A percentile compares a stretch with the other conserved stretches of the same genome.
Conservation (phyloP, 2,797 vertebrate species). For the Rhincodon typus region DNA sequence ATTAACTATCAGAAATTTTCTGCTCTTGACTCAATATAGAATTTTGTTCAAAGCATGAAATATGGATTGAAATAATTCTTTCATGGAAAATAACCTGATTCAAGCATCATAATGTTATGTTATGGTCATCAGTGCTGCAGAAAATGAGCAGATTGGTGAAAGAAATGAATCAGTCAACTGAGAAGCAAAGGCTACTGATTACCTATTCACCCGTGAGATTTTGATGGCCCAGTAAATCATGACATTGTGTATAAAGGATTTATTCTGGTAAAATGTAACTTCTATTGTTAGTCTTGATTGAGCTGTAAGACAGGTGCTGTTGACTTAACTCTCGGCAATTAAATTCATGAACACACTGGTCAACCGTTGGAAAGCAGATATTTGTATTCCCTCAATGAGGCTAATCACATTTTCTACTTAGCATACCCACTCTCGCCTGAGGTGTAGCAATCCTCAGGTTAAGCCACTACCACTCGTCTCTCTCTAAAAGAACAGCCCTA, state of each 20-base stretch:
- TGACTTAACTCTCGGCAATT: neutral
- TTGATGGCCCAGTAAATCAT: neutral
- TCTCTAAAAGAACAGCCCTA: too few relatives aligned
- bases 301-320: neutral
- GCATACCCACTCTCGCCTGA: neutral
- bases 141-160: neutral
- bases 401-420: neutral
- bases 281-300: neutral
- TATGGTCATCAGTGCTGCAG: neutral
- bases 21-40: neutral
- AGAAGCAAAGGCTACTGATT: neutral
- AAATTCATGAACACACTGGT: neutral
- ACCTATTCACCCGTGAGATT: conserved; percentile 5
- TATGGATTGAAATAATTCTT: neutral
- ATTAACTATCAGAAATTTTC: neutral
- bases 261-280: neutral
- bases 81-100: neutral
- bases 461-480: too few relatives aligned
- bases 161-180: neutral
- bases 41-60: neutral
- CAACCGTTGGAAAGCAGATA: neutral
- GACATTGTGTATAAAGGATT: neutral
- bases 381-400: neutral
- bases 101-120: neutral
- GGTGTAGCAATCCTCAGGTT: too few relatives aligned